phyloP scores from a whole-genome alignment of 1,140 invertebrate species.

The Cyrtorhinus lividipennis region DNA sequence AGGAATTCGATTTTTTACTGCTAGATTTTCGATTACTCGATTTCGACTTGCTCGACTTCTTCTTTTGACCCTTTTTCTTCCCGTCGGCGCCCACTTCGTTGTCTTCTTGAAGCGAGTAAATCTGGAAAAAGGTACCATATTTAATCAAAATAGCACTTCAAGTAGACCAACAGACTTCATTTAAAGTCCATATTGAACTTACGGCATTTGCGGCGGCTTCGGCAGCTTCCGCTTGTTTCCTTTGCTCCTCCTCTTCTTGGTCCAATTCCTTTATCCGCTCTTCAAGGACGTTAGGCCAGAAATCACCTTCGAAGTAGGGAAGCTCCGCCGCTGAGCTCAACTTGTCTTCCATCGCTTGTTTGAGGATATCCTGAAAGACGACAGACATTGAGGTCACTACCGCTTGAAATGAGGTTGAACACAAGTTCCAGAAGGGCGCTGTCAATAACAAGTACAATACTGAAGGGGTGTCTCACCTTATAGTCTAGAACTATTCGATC shows the following conservation, averaged over 20 bases:
- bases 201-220: slow-evolving; percentile 61
- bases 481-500: slow-evolving; percentile 98
- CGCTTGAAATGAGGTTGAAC: no score
- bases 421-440: no score
- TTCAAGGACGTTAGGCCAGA: slow-evolving; percentile 99
- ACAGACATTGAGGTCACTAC: no score
- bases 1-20: slow-evolving; percentile 86
- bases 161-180: not conserved
- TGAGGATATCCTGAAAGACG: slow-evolving; percentile 88
- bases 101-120: slow-evolving; percentile 35
- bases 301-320: slow-evolving; percentile 99
- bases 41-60: slow-evolving; percentile 93
- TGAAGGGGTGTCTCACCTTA: slow-evolving; percentile 42
- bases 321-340: slow-evolving; percentile 88
- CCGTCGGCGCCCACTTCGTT: slow-evolving; percentile 71
- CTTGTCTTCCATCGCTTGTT: slow-evolving; percentile 97
- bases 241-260: slow-evolving; percentile 92
- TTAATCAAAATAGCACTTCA: not conserved
- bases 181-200: slow-evolving; percentile 26
- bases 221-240: slow-evolving; percentile 82
- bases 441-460: no score
- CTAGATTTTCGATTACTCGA: slow-evolving; percentile 84
- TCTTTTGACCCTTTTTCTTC: slow-evolving; percentile 95
- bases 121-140: slow-evolving; percentile 15
- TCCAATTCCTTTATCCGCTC: slow-evolving; percentile 97